A percentile compares a stretch with the other conserved stretches of the same genome.
Evolutionary conservation across 2,797 vertebrate genomes (phyloP).

Genomic region (Chelonia mydas): DNA sequence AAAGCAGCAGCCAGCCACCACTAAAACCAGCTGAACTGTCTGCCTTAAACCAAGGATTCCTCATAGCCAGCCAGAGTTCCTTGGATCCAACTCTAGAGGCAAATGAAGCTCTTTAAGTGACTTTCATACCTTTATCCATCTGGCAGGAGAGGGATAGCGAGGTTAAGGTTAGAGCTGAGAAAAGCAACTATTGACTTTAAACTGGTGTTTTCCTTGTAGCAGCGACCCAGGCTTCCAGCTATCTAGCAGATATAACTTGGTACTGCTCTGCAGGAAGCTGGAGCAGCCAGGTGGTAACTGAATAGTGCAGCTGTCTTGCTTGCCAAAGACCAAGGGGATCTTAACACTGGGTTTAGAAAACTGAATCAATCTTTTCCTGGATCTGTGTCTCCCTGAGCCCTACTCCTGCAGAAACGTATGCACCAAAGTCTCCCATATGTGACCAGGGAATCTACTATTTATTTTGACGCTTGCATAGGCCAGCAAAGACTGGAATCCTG

Average conservation of each 20-base stretch:
- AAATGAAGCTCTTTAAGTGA: not conserved
- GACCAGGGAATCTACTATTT: not conserved
- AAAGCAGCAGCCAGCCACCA: not conserved
- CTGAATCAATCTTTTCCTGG: not conserved
- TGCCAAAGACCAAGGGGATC: not conserved
- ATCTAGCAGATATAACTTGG: not conserved
- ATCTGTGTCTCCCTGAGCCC: not conserved
- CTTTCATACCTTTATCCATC: not conserved
- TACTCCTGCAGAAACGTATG: not conserved
- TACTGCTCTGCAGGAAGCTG: not conserved
- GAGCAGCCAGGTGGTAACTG: not conserved
- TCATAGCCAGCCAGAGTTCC: not conserved
- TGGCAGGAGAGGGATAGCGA: not conserved
- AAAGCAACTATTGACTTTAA: not conserved
- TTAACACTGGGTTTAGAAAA: not conserved
- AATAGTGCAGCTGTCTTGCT: not conserved
- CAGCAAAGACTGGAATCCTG: not conserved
- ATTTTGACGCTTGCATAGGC: not conserved
- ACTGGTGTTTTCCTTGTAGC: not conserved
- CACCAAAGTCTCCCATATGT: not conserved
- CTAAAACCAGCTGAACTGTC: not conserved
- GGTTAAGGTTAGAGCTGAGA: not conserved
- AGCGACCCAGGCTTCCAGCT: not conserved
- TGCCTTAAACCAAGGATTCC: not conserved
- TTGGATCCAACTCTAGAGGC: not conserved